Base-by-base conservation (phyloP, 2,888 invertebrate species). In the Phengaris alcon region DNA sequence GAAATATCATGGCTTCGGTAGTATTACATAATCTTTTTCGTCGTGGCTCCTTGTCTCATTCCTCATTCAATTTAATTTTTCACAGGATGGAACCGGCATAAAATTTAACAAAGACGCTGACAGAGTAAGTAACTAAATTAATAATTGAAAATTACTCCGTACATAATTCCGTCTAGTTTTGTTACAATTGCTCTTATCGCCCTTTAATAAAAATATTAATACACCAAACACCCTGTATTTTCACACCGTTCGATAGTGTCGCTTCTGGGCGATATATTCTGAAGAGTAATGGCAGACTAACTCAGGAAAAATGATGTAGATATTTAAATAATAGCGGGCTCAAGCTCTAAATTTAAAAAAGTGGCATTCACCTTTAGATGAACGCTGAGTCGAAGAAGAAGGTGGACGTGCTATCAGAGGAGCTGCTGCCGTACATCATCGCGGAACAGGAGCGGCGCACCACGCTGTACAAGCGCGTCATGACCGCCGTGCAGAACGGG, bases 91-190 rank as follows among this genome's bases (percentile, higher is more conserved):
- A 0, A 93, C 92, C 0, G 90, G 91, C 35, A 91, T 93, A 3
- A 91, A 89, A 77, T 93, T 93, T 80, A 92, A 93, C 79, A 93
- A 91, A 79, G 93, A 93, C 75, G 93, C 93, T 0, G 93, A 93
- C 54, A 82, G 91, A 79, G 92, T 93, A 79, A 87, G 86, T 80
- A 13, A 3, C 57, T 15, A 22, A 35, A 48, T 54, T 64, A 48
- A 64, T 54, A 12, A 8, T 54, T 12, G 10, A 8, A 5, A 1
- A 6, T 51, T 54, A 51, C 51, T 73, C 52, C 9, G 9, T 13
- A 48, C 10, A 74, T 54, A 74, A 12, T 22, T 72, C 15, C 52
- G 48, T 48, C 48, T 3, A 7, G 6, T 1, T 6, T 48, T 48
- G 48, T 8, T 48, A 35, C 35, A 4, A 35, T 35, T 2, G 4